A percentile compares a stretch with the other conserved stretches of the same genome.
phyloP scores from a whole-genome alignment of 1,140 invertebrate species.

The Piezodorus guildinii region DNA sequence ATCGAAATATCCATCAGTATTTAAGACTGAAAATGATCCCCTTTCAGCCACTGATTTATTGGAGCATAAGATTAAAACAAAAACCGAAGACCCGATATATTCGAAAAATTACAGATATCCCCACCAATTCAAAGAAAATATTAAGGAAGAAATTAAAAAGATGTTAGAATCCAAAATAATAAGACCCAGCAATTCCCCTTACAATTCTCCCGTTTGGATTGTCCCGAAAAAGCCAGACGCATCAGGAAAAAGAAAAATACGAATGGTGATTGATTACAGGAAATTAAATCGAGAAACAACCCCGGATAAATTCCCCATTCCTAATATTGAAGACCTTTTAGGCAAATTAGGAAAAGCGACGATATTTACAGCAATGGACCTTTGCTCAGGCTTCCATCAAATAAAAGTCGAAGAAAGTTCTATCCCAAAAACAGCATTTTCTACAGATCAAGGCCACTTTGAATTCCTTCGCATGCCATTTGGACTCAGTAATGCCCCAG shows the following conservation, averaged over 20 bases:
- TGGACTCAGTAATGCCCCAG: constrained; percentile 14
- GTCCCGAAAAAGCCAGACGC: constrained; percentile 27
- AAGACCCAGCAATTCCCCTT: constrained; percentile 19
- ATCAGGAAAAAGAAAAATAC: constrained; percentile 23
- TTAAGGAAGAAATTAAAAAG: constrained; percentile 30
- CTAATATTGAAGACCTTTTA: constrained; percentile 1
- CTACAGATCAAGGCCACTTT: constrained; percentile 20
- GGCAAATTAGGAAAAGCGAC: too few relatives aligned
- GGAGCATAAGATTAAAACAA: constrained; percentile 30
- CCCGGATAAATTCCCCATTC: constrained; percentile 14
- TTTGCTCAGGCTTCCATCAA: constrained; percentile 32
- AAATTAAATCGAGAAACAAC: constrained; percentile 26
- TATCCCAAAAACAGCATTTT: constrained; percentile 27
- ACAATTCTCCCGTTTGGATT: constrained; percentile 22
- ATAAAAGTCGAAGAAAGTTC: constrained; percentile 24
- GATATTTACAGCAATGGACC: too few relatives aligned
- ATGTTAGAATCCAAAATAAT: constrained; percentile 25
- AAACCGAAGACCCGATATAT: constrained; percentile 26
- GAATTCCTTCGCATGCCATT: constrained; percentile 25
- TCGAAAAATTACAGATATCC: constrained; percentile 33
- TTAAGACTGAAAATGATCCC: too few relatives aligned
- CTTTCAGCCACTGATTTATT: too few relatives aligned
- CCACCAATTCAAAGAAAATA: constrained; percentile 31
- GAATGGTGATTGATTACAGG: constrained; percentile 29
- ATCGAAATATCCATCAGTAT: too few relatives aligned